Conservation (phyloP, 2,113 vertebrate species). For the Lepidothrix coronata region DNA sequence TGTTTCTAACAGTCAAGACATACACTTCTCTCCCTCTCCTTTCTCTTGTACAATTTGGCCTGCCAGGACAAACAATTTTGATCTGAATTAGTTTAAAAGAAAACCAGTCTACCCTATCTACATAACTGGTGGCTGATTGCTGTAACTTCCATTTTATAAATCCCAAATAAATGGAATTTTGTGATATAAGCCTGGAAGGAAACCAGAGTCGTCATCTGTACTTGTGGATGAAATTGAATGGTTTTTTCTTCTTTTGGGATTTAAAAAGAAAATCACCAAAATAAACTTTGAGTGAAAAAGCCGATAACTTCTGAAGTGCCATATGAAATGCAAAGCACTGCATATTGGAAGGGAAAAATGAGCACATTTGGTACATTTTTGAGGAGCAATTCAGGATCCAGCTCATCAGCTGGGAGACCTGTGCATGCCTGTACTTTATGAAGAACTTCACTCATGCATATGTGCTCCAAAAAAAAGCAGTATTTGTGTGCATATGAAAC, state of each 20-base stretch:
- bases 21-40: background rate
- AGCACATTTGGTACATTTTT: background rate
- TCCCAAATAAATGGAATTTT: slow-evolving; percentile 1
- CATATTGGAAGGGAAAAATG: background rate
- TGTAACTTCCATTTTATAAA: background rate
- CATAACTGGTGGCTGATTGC: background rate
- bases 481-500: background rate
- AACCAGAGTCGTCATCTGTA: slow-evolving; percentile 16
- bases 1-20: background rate
- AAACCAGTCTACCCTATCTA: background rate
- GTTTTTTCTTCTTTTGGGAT: background rate
- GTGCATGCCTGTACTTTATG: background rate
- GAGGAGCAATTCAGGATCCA: background rate
- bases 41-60: background rate
- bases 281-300: background rate
- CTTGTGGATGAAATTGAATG: background rate
- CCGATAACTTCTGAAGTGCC: background rate
- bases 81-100: slow-evolving; percentile 17
- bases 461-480: background rate
- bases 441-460: background rate
- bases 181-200: background rate
- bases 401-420: background rate
- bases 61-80: background rate
- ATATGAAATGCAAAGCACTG: background rate
- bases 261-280: slow-evolving; percentile 20